Evolutionary conservation across 2,113 vertebrate genomes (phyloP), one percentile per base, ranked within the genome.

Genomic region (Rhizomys pruinosus): DNA sequence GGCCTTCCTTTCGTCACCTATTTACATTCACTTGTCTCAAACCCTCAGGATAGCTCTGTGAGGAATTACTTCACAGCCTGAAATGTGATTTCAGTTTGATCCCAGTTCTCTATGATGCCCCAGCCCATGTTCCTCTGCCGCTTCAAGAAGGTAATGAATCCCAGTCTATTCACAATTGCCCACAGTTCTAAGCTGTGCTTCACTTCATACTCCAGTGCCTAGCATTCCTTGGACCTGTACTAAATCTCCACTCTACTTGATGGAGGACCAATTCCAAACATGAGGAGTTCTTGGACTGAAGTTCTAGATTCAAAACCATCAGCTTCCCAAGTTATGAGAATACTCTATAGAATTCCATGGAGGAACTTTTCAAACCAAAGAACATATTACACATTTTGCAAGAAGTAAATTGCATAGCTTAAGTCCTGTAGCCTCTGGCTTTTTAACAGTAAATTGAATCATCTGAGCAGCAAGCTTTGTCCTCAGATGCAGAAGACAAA

Each of bases 321-420:
- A 69, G 61, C 37, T 84, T 64, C n/a, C 63, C 59, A 91, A 66
- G 27, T 55, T 74, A 32, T 66, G 63, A 89, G 52, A 61, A 87
- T 5, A 84, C n/a, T 59, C 34, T 32, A 6, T 64, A n/a, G 42
- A 57, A 52, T 91, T 91, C 71, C 55, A 25, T 3, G 85, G 23
- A 27, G 81, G 77, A 89, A 87, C 47, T 87, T 74, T 55, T 27
- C 71, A 71, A 64, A 90, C 25, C n/a, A 86, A 52, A 86, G n/a
- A 47, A 87, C 52, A 81, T 47, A 39, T 74, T 17, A 64, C 11
- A 20, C 72, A 86, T n/a, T 82, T 79, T 61, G 5, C 10, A 73
- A 74, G 39, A 86, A 63, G 59, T n/a, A 77, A 90, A 64, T 64
- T 12, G 3, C n/a, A 74, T 2, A 71, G 17, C 57, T 68, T 84